phyloP scores from a whole-genome alignment of 1,140 invertebrate genomes.

The Cyclargus thomasi region DNA sequence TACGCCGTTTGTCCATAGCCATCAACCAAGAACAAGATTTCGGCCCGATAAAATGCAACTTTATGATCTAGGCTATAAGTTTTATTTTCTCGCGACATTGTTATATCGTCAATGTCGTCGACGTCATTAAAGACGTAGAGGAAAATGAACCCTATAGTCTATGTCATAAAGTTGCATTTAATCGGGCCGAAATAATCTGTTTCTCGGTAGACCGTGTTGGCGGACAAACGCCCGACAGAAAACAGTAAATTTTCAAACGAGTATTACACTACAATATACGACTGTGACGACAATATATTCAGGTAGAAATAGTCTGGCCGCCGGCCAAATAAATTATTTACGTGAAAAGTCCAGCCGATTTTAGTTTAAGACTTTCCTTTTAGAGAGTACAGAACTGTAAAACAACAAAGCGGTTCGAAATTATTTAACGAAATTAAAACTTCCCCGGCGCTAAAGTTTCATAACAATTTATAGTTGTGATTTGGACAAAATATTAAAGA shows the following conservation, averaged over 20 bases:
- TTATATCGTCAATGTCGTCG: too few relatives aligned
- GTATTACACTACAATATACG: conserved; percentile 3
- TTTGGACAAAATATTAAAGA: not conserved
- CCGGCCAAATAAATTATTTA: not conserved
- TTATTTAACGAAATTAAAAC: not conserved
- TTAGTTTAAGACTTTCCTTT: not conserved
- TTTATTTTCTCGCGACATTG: too few relatives aligned
- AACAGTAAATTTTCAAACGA: not conserved
- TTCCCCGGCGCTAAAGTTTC: not conserved
- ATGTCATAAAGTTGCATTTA: too few relatives aligned
- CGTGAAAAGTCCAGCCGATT: not conserved
- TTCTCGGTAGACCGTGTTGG: too few relatives aligned
- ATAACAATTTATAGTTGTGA: not conserved
- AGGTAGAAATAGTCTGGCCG: conserved; percentile 4
- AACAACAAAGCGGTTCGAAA: not conserved
- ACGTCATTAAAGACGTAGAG: too few relatives aligned
- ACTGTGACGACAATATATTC: not conserved
- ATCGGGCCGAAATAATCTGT: too few relatives aligned
- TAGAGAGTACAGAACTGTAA: not conserved
- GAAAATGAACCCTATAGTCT: too few relatives aligned
- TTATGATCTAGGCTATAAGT: too few relatives aligned
- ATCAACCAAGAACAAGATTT: too few relatives aligned
- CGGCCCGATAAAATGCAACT: too few relatives aligned
- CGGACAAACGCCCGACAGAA: too few relatives aligned
- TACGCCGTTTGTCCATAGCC: too few relatives aligned